Evolutionary conservation across 64 coral and sea anemone species (phyloP), one percentile per base, ranked within the genome.

Genomic region (Trachythela sp.): DNA sequence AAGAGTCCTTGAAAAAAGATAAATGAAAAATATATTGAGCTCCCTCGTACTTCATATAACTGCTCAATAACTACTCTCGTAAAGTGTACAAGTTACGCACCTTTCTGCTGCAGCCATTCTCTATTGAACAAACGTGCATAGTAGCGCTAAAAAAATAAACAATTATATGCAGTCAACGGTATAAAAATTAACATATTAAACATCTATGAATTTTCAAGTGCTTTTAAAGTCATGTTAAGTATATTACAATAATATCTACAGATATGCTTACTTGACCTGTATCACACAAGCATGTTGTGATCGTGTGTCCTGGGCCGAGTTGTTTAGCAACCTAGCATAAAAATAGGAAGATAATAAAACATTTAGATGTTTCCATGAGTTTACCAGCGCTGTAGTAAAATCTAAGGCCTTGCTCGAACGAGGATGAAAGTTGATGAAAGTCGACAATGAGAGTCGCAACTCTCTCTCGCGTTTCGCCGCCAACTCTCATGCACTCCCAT

Each of bases 261-360:
- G 5, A 27, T 1, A 18, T 64, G 24, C 72, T 54, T 88, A 97
- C 95, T 92, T 97, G 90, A n/a, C 92, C 95, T 0, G 95, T 94
- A 68, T 97, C 95, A 89, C 95, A 97, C 7, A 97, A 84, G 35
- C 95, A 97, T 32, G 95, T 97, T 9, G 95, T 90, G 14, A 97
- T 80, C 48, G 94, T 85, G 48, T 97, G 95, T 32, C 95, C 95
- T 22, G 95, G 95, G 56, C 95, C 95, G 14, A 97, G 68, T 84
- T 92, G 71, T 39, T 90, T 93, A 0, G 95, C 95, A 30, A 96
- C 94, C 94, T 96, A 77, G n/a, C 8, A 50, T 32, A 24, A 95
- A 31, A 56, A n/a, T n/a, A 36, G 9, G 89, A n/a, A 32, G 32
- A 18, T 52, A n/a, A n/a, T n/a, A n/a, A n/a, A n/a, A n/a, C n/a